Base-by-base conservation (phyloP, 1,140 invertebrate genomes). In the Capitella teleta region DNA sequence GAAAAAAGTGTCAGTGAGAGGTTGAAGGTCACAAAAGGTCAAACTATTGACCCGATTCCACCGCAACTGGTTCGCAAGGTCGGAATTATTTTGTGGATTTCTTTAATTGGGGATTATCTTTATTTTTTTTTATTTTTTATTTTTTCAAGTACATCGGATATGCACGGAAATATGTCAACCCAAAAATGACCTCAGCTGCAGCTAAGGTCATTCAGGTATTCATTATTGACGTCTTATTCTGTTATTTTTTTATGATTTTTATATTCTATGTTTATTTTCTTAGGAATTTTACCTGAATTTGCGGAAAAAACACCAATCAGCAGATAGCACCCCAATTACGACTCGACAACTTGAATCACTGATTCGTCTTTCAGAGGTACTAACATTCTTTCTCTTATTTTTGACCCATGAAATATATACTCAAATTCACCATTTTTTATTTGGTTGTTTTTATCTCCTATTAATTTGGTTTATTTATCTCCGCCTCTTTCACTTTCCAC, bases 101-200 rank as follows among this genome's bases (percentile, higher is more conserved):
- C 30, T 32, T 32, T 32, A 32, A 32, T 32, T 10, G 8, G 8
- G 8, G 30, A 32, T 32, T 32, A 32, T 32, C 8, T 32, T 8
- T 32, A 32, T 32, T 10, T 32, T 10, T 32, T 10, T 32, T 10
- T 32, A 32, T n/a, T n/a, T n/a, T n/a, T 47, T 12, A 10, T 25
- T 23, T 32, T 28, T 60, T 63, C 5, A 55, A 93, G 73, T 96
- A 93, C 63, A 84, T 95, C 41, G 84, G 84, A 1, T 95, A 94
- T 74, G 87, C 90, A 1, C 79, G 83, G 47, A 84, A 89, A 67
- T 89, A 91, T 74, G 85, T 93, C 0, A 80, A 84, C 57, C 88
- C 91, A 12, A 79, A 79, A 62, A 72, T 96, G 40, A 81, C 79
- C 41, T 61, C 61, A 18, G 79, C 80, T 42, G 87, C 90, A 16